Base-by-base conservation (phyloP, 2,888 invertebrate species). In the Phytoseiulus persimilis region DNA sequence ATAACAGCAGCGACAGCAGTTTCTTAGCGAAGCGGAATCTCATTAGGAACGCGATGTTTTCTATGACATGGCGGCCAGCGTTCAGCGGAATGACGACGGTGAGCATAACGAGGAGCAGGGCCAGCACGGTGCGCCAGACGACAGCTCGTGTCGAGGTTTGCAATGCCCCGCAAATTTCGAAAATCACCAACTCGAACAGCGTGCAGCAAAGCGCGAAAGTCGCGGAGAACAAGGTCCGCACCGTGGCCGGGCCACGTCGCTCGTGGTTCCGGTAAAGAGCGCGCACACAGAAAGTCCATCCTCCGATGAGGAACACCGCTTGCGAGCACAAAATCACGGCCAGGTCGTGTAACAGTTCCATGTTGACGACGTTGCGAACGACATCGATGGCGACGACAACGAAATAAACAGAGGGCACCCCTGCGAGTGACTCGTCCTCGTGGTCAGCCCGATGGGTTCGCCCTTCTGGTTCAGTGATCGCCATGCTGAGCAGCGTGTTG, bases 141-240 rank as follows among this genome's bases (percentile, higher is more conserved):
- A 97, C 95, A 92, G 96, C 96, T 91, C 98, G 94, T 9, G 97
- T 98, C 96, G 96, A 96, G 32, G 96, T 95, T 92, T 98, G 97
- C 91, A 99, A 94, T 91, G 98, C 95, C 46, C 96, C 98, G 90
- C 98, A 94, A 91, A 99, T 99, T 94, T 99, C 99, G 94, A 99
- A 99, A 92, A 99, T 99, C 90, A 99, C 99, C 90, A 99, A 94
- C 93, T 99, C 99, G 93, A 99, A 99, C 97, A 99, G 98, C 0
- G 98, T 98, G 92, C 99, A 98, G 39, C 98, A 99, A 31, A 99
- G 94, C 0, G 99, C 96, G 92, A 99, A 97, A 83, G 98, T 99
- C 45, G 96, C 94, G 0, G 99, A 98, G 93, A 99, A 99, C 92
- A 98, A 96, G 65, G 18, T 28, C 23, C 65, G 65, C 5, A 65